Evolutionary conservation across 1,140 invertebrate genomes (phyloP), one percentile per base, ranked within the genome.

Genomic region (Danaus melanippus): DNA sequence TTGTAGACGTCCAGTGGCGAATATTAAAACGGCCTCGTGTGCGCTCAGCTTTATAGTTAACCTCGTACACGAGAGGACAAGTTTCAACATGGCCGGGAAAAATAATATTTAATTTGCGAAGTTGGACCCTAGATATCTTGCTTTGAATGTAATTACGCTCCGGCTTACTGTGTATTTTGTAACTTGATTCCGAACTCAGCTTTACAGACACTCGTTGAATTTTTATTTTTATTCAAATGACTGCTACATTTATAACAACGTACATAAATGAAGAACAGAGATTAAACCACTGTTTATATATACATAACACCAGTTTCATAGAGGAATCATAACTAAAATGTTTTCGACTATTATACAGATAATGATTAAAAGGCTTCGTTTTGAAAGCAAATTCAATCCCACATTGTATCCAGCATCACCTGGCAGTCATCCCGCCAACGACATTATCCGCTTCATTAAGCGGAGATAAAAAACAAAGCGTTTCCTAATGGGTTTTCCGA

Each of bases 1-100:
- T 78, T 80, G 77, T 80, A 81, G 79, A 80, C 71, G 79, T 68
- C 79, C 80, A 77, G 72, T 68, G 64, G 75, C 71, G 80, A 84
- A 84, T 84, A 82, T 84, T 82, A 82, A 84, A 79, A 75, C 21
- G 73, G 69, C 69, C 62, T 55, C 64, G 68, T 65, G 72, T 69
- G 68, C 74, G 60, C 52, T 62, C 57, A 61, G 64, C 66, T 69
- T 67, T 70, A 64, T 64, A 78, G 79, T 79, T 78, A 79, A 78
- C 76, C 78, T 73, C 70, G 49, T 50, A 65, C 68, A 69, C 60
- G 68, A 53, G 32, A 58, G 50, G 56, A 54, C 42, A 57, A 66
- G 67, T 66, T 68, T 66, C 54, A 62, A 61, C 65, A 64, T 64
- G 57, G 61, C 43, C 64, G 62, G 66, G 66, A 75, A 81, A 77